Conservation (phyloP, 2,113 vertebrate species). For the Eolophus roseicapilla region DNA sequence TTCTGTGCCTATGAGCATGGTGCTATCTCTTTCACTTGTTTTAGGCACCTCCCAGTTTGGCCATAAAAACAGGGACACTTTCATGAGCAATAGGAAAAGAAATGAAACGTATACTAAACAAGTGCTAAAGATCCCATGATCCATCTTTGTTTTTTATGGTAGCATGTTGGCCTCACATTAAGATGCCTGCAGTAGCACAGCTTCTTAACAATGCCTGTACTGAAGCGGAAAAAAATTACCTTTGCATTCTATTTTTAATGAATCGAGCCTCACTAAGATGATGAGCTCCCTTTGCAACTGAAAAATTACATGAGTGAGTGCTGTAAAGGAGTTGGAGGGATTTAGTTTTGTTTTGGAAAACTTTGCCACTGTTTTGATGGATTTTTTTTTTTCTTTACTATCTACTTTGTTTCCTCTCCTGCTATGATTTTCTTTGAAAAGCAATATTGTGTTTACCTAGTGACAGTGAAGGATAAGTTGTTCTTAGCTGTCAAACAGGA, state of each 20-base stretch:
- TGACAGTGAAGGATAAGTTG: slow-evolving; percentile 15
- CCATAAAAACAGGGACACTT: neutral
- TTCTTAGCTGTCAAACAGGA: slow-evolving; percentile 43
- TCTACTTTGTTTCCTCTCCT: neutral
- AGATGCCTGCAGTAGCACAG: neutral
- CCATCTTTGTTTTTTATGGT: neutral
- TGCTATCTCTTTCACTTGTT: neutral
- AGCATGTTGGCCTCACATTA: neutral
- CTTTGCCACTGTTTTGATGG: neutral
- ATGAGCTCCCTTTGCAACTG: neutral
- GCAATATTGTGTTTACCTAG: slow-evolving; percentile 34
- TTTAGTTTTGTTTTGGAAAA: neutral
- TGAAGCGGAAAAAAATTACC: neutral
- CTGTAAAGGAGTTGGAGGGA: neutral
- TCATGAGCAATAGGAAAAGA: neutral
- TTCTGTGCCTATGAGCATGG: neutral
- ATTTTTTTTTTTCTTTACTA: neutral
- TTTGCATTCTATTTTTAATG: neutral
- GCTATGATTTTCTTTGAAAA: slow-evolving; percentile 24
- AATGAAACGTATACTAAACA: neutral
- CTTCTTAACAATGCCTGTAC: neutral
- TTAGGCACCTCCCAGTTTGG: neutral
- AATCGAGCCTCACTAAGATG: neutral
- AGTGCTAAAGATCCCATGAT: neutral
- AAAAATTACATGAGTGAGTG: neutral